phyloP scores from a whole-genome alignment of 2,113 vertebrate genomes.

The Phalacrocorax pelagicus region DNA sequence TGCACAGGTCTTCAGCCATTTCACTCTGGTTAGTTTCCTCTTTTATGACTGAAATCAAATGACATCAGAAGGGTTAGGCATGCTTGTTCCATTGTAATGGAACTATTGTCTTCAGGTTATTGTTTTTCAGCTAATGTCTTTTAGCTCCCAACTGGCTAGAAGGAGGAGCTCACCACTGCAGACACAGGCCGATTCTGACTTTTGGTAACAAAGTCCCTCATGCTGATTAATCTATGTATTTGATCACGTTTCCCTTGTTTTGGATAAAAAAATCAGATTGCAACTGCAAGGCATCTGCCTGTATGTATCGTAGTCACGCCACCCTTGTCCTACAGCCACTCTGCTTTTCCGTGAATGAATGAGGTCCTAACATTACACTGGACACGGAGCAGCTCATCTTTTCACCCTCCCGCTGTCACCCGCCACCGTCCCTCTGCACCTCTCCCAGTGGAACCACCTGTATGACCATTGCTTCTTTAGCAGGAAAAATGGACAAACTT shows the following conservation, averaged over 20 bases:
- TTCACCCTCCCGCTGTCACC: neutral
- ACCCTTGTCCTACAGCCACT: neutral
- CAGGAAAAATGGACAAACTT: neutral
- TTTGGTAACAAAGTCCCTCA: neutral
- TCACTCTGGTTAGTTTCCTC: slow-evolving; percentile 97
- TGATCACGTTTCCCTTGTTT: neutral
- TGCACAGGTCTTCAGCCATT: slow-evolving; percentile 97
- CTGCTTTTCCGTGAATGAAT: neutral
- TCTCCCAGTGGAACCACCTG: neutral
- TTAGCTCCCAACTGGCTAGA: neutral
- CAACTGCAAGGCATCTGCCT: neutral
- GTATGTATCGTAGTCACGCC: neutral
- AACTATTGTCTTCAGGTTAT: slow-evolving; percentile 41
- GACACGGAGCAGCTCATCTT: neutral
- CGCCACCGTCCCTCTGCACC: accelerated
- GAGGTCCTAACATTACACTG: neutral
- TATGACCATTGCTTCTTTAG: neutral
- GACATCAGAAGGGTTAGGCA: slow-evolving; percentile 77
- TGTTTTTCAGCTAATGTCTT: neutral
- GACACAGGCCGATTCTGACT: neutral
- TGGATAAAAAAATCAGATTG: neutral
- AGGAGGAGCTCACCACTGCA: neutral
- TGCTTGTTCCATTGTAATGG: slow-evolving; percentile 47
- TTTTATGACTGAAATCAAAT: slow-evolving; percentile 98
- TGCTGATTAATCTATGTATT: accelerated